Conservation (phyloP, 2,888 invertebrate species). For the Drosophila siamana region DNA sequence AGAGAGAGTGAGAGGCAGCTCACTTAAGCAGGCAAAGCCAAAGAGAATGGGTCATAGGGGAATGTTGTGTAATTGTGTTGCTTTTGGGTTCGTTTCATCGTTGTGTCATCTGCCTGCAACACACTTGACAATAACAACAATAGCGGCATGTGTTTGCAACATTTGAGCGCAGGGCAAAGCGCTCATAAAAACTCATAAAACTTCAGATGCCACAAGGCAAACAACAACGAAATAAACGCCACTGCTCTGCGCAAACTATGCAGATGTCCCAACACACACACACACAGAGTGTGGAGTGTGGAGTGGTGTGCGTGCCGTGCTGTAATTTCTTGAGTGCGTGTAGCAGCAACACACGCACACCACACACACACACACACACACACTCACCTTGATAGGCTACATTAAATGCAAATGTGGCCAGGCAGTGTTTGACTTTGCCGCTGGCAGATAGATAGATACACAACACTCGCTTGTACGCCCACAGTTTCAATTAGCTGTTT, state of each 20-base stretch:
- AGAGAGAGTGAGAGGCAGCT: slow-evolving; percentile 13
- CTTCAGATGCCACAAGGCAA: slow-evolving; percentile 45
- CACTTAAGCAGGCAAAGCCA: slow-evolving; percentile 52
- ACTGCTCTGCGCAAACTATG: slow-evolving; percentile 59
- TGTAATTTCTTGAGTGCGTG: slow-evolving; percentile 70
- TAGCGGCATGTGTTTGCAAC: slow-evolving; percentile 39
- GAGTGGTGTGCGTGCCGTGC: slow-evolving; percentile 58
- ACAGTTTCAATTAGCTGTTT: slow-evolving; percentile 71
- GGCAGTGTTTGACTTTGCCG: slow-evolving; percentile 22
- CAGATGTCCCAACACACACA: slow-evolving; percentile 39
- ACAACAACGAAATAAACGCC: slow-evolving; percentile 48
- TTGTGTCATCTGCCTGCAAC: slow-evolving; percentile 45
- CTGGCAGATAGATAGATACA: too few species aligned
- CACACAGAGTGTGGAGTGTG: neutral
- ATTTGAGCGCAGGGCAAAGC: slow-evolving; percentile 48
- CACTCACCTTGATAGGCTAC: slow-evolving; percentile 6
- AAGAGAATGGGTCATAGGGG: slow-evolving; percentile 52
- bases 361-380: slow-evolving; percentile 13
- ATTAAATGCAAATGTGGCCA: slow-evolving; percentile 52
- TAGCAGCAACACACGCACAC: slow-evolving; percentile 38
- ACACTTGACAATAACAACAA: slow-evolving; percentile 37
- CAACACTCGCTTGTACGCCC: slow-evolving; percentile 9
- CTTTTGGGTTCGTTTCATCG: slow-evolving; percentile 15
- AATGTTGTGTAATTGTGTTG: slow-evolving; percentile 67
- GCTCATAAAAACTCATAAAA: slow-evolving; percentile 70